These are phyloP conservation scores for Leptatherina wallacei DNA, from an alignment of 2,797 vertebrate genomes.

Conservation along the genomic window DNA sequence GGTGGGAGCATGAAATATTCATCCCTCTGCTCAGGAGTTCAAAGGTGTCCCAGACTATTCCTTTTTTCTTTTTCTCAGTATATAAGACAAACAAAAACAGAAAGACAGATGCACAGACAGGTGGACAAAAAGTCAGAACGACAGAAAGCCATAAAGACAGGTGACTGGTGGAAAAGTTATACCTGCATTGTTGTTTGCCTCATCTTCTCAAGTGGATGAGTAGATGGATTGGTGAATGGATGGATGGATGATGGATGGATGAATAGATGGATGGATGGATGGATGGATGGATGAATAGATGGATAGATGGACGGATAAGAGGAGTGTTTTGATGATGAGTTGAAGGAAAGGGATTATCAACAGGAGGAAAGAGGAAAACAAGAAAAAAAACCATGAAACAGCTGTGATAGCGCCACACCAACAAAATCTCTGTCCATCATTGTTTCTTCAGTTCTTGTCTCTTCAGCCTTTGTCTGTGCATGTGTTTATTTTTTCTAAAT, in stretches of 20 bases:
- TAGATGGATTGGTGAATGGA: slow-evolving; percentile 63
- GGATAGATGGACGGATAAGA: slow-evolving; percentile 53
- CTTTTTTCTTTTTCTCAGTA: background rate
- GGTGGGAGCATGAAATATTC: slow-evolving; percentile 63
- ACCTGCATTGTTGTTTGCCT: slow-evolving; percentile 77
- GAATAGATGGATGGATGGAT: slow-evolving; percentile 52
- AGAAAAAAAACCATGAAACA: slow-evolving; percentile 71
- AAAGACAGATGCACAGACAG: slow-evolving; percentile 44
- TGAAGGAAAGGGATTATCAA: slow-evolving; percentile 42
- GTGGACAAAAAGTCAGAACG: slow-evolving; percentile 36
- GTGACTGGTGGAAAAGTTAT: slow-evolving; percentile 71
- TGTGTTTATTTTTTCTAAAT: background rate
- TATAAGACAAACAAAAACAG: slow-evolving; percentile 41
- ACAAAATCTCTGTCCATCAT: slow-evolving; percentile 41
- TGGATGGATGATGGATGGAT: slow-evolving; percentile 62
- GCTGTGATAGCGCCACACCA: slow-evolving; percentile 47
- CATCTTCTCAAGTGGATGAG: slow-evolving; percentile 76
- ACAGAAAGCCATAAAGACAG: slow-evolving; percentile 56
- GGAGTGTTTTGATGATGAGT: slow-evolving; percentile 37
- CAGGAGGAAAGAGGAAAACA: slow-evolving; percentile 63
- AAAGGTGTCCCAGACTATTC: slow-evolving; percentile 43
- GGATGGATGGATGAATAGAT: slow-evolving; percentile 53
- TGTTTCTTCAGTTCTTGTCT: slow-evolving; percentile 11
- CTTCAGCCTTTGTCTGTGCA: slow-evolving; percentile 1
- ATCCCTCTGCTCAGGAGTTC: slow-evolving; percentile 52